Evolutionary conservation across 2,797 vertebrate genomes (phyloP).

Genomic region (Neomorphus geoffroyi): DNA sequence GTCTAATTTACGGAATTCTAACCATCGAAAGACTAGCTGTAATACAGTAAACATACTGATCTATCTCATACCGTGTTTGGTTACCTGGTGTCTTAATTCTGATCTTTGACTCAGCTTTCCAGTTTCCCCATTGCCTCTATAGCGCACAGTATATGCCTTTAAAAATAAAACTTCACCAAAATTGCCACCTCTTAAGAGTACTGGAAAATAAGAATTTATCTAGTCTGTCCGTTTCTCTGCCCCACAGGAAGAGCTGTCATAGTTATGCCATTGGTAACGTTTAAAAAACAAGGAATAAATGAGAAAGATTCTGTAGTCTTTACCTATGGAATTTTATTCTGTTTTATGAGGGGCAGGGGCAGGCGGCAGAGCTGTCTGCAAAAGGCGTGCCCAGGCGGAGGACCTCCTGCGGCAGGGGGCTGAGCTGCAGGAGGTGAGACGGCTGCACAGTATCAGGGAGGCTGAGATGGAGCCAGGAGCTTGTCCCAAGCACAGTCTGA

Average conservation of each 20-base stretch:
- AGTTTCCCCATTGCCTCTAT: background rate
- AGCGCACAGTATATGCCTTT: background rate
- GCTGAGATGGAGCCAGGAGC: too few species aligned
- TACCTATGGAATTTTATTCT: background rate
- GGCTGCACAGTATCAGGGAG: too few species aligned
- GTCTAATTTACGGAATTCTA: conserved; percentile 61
- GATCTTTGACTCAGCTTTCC: background rate
- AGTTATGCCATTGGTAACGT: background rate
- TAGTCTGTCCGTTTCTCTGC: background rate
- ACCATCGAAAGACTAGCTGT: background rate
- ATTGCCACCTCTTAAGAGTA: background rate
- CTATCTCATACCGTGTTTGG: background rate
- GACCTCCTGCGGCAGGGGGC: too few species aligned
- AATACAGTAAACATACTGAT: background rate
- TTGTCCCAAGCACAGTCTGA: too few species aligned
- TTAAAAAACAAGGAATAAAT: background rate
- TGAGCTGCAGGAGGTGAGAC: too few species aligned
- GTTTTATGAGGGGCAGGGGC: background rate
- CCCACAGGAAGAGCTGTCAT: background rate
- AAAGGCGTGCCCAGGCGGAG: too few species aligned
- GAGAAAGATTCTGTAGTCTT: background rate
- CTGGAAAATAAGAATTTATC: background rate
- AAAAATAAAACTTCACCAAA: background rate
- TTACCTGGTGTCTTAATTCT: background rate
- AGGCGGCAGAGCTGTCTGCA: too few species aligned